A percentile compares a stretch with the other conserved stretches of the same genome.
These are phyloP conservation scores for Subanguina moxae DNA, from an alignment of 1,140 invertebrate genomes.

Conservation along the genomic window DNA sequence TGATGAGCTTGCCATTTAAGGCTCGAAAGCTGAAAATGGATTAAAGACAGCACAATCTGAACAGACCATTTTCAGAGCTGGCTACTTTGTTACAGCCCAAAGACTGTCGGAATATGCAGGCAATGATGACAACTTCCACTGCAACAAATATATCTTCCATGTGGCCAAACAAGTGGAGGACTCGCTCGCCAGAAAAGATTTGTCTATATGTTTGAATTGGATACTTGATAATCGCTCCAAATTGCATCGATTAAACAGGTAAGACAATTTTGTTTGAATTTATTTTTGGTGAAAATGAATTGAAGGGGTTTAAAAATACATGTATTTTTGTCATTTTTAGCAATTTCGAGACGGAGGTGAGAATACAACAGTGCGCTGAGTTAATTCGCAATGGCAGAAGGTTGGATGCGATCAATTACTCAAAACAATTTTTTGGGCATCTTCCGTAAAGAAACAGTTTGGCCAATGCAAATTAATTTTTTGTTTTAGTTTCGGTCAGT, in stretches of 20 bases:
- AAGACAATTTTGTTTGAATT: too few relatives aligned
- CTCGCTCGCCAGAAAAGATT: constrained; percentile 73
- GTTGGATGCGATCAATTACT: constrained; percentile 77
- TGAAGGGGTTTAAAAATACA: too few relatives aligned
- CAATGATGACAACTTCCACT: constrained; percentile 69
- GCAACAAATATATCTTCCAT: constrained; percentile 86
- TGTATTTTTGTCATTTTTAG: constrained; percentile 35
- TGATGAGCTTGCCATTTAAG: too few relatives aligned
- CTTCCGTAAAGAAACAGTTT: too few relatives aligned
- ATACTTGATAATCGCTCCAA: constrained; percentile 95
- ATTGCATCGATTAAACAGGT: constrained; percentile 72
- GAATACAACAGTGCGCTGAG: constrained; percentile 91
- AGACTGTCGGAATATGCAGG: constrained; percentile 76
- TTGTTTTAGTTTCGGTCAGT: too few relatives aligned
- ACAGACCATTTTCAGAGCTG: constrained; percentile 65
- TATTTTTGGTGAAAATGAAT: too few relatives aligned
- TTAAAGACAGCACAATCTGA: constrained; percentile 32
- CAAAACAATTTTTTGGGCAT: constrained; percentile 32
- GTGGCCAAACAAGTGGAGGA: constrained; percentile 73
- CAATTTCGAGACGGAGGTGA: constrained; percentile 73
- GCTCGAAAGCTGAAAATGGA: too few relatives aligned
- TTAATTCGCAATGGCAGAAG: constrained; percentile 78
- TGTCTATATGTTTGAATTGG: constrained; percentile 84
- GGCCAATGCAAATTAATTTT: too few relatives aligned
- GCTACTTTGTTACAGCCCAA: constrained; percentile 84